Conservation (phyloP, 2,888 invertebrate species). For the Scaptomyza reducta region DNA sequence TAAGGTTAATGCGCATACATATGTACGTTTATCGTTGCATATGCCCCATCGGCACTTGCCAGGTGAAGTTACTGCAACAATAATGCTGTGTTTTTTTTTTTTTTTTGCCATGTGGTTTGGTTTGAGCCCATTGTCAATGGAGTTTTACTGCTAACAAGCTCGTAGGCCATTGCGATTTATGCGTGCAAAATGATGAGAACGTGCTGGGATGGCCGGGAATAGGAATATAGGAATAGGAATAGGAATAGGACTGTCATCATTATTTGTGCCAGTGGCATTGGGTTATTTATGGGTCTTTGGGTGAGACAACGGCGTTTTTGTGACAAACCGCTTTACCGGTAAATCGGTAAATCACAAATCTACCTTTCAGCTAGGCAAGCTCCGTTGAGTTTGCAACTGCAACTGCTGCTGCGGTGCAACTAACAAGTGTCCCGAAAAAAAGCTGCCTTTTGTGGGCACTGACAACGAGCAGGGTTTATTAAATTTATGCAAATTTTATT, state of each 20-base stretch:
- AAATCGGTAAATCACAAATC: conserved; percentile 80
- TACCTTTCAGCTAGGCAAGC: conserved; percentile 40
- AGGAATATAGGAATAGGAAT: conserved; percentile 9
- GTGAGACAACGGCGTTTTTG: conserved; percentile 79
- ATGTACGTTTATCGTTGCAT: neutral
- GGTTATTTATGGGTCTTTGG: conserved; percentile 82
- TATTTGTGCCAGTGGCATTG: conserved; percentile 76
- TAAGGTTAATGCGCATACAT: neutral
- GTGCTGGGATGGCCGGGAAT: conserved; percentile 24
- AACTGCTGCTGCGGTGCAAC: conserved; percentile 28
- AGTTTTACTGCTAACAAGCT: conserved; percentile 62
- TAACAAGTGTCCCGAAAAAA: conserved; percentile 60
- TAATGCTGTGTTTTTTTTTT: conserved; percentile 14
- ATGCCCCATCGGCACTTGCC: conserved; percentile 10
- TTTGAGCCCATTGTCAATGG: conserved; percentile 49
- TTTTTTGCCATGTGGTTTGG: conserved; percentile 10
- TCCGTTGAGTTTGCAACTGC: conserved; percentile 18
- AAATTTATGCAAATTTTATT: conserved; percentile 80
- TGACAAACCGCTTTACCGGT: conserved; percentile 80
- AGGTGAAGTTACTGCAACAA: conserved; percentile 2
- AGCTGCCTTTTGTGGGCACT: conserved; percentile 63
- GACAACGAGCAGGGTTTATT: conserved; percentile 71
- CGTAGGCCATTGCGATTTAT: conserved; percentile 61
- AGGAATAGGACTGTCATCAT: conserved; percentile 63
- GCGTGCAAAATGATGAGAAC: conserved; percentile 77